Base-by-base conservation (phyloP, 1,140 invertebrate species). In the Drosophila subpulchrella region DNA sequence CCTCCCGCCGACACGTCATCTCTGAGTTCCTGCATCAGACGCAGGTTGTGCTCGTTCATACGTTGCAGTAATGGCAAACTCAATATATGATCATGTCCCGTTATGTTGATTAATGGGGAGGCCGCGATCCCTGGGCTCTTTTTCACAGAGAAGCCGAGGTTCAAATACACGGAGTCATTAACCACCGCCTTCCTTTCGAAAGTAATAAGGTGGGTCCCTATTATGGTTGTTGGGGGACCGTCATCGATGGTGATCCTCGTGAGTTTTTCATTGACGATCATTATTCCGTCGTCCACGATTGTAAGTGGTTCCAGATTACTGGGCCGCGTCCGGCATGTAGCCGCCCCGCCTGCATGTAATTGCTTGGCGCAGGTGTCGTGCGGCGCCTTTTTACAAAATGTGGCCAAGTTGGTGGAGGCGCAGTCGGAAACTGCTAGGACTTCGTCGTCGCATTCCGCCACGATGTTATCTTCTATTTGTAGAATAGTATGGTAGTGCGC, bases 291-390 rank as follows among this genome's bases (percentile, higher is more conserved):
- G 11, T 44, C 17, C 10, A 44, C 42, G 10, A 20, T 17, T 30
- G n/a, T 38, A 41, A 75, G 17, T n/a, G n/a, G n/a, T n/a, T n/a
- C n/a, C n/a, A 60, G 72, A 15, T 62, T 57, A 58, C 72, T 75
- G 38, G 46, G 48, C 2, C 58, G 61, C 7, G 61, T 67, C 15
- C 48, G 51, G 42, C 51, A 56, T 20, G 12, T 56, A 34, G 44
- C 46, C 6, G 53, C 17, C 36, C 54, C 27, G 17, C 61, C 41
- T 17, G 59, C 38, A 46, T 63, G 53, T 27, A 63, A 15, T 30
- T 60, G 51, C 34, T n/a, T n/a, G n/a, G 47, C 67, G 42, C 58
- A 70, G 30, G n/a, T n/a, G 15, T 42, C 15, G 53, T 70, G 48
- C 7, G 41, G 30, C 44, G 50, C n/a, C 27, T 27, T 38, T 42